Percentiles rank a stretch among this genome's conserved stretches.
These are phyloP conservation scores for Heliconius congener DNA, from an alignment of 1,140 invertebrate species.

Conservation along the genomic window DNA sequence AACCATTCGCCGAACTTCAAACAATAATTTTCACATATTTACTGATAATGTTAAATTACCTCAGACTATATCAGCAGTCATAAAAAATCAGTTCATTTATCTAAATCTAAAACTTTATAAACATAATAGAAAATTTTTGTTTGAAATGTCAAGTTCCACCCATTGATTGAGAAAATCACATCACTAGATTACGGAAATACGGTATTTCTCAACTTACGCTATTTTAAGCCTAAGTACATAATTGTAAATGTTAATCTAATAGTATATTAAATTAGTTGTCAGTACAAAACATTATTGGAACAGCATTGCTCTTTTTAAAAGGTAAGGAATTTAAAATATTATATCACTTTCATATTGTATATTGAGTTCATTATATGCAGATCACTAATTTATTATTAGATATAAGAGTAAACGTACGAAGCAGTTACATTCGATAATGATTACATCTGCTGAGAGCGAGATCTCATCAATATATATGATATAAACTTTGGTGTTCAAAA, in stretches of 20 bases:
- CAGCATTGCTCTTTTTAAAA: constrained; percentile 32
- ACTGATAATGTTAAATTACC: constrained; percentile 40
- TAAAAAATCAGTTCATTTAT: constrained; percentile 56
- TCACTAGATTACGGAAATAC: constrained; percentile 38
- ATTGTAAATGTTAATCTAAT: constrained; percentile 62
- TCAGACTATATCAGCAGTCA: constrained; percentile 56
- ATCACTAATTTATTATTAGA: constrained; percentile 33
- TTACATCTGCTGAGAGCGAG: constrained; percentile 35
- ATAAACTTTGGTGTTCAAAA: constrained; percentile 42
- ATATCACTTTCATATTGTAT: constrained; percentile 24
- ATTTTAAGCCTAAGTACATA: constrained; percentile 69
- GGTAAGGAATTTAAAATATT: constrained; percentile 19
- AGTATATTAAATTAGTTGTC: constrained; percentile 48
- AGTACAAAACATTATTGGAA: constrained; percentile 40
- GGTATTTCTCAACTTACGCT: constrained; percentile 49
- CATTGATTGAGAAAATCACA: constrained; percentile 42
- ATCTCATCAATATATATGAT: constrained; percentile 37
- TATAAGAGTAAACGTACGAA: constrained; percentile 34
- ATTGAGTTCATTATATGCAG: constrained; percentile 31
- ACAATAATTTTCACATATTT: constrained; percentile 62
- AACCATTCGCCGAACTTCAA: constrained; percentile 50
- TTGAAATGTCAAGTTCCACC: constrained; percentile 54
- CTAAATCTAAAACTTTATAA: constrained; percentile 47
- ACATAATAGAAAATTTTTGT: constrained; percentile 60
- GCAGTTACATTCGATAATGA: constrained; percentile 38